Conservation (phyloP, 2,113 vertebrate species). For the Cebus imitator region DNA sequence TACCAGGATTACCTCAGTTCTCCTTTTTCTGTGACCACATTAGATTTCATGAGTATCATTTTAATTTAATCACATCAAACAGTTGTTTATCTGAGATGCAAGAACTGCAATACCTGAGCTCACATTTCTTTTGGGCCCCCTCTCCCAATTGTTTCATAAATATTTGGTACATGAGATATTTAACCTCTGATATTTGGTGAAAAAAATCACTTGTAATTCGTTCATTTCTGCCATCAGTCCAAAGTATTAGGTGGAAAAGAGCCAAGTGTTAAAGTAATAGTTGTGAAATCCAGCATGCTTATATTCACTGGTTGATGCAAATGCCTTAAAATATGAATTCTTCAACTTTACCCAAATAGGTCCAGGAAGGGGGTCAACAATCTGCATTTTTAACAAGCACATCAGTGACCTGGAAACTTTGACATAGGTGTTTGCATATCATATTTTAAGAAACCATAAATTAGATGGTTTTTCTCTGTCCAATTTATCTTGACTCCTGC, state of each 20-base stretch:
- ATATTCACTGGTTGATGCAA: not conserved
- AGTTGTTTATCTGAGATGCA: not conserved
- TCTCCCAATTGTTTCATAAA: not conserved
- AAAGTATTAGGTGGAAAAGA: not conserved
- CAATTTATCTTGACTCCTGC: not conserved
- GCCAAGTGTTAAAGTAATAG: not conserved
- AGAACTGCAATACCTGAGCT: not conserved
- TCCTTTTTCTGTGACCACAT: not conserved
- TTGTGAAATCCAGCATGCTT: not conserved
- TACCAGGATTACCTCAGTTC: not conserved
- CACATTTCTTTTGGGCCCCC: not conserved
- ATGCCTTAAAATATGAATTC: not conserved
- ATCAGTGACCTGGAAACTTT: not conserved
- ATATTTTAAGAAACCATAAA: not conserved
- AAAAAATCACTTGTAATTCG: not conserved
- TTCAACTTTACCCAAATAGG: not conserved
- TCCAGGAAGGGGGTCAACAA: not conserved
- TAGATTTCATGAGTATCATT: not conserved
- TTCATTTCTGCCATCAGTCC: not conserved
- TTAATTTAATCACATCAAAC: not conserved
- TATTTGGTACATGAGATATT: not conserved
- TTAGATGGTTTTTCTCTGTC: not conserved
- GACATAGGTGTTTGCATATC: not conserved
- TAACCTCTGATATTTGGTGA: not conserved
- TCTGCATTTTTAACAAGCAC: not conserved